Evolutionary conservation across 2,113 vertebrate genomes (phyloP).

Genomic region (Eira barbara): DNA sequence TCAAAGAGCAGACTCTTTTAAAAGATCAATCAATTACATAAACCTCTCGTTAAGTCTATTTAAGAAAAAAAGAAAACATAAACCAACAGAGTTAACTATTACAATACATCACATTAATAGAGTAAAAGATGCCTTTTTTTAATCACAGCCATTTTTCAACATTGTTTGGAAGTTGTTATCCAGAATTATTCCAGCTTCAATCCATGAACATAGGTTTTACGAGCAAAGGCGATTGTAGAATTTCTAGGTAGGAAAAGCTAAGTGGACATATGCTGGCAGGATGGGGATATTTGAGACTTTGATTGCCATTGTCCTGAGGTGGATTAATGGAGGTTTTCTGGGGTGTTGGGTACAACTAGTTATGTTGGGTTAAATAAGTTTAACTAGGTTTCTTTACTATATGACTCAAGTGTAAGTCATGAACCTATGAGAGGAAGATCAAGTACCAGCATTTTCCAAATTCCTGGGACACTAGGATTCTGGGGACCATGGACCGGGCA

Average conservation of each 20-base stretch:
- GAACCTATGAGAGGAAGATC: neutral
- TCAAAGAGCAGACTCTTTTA: neutral
- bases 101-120: neutral
- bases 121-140: neutral
- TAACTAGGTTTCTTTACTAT: neutral
- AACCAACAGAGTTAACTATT: neutral
- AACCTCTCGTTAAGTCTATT: neutral
- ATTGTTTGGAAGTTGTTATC: neutral
- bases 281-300: neutral
- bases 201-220: neutral
- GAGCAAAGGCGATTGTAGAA: neutral
- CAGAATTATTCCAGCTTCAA: neutral
- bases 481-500: neutral
- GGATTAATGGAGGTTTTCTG: neutral
- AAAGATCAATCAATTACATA: neutral
- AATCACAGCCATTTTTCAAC: neutral
- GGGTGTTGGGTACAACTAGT: neutral
- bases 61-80: neutral
- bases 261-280: neutral
- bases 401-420: neutral
- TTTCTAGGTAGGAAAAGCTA: neutral
- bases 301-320: neutral
- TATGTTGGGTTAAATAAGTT: neutral
- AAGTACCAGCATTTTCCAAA: neutral
- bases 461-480: neutral